Evolutionary conservation across 1,140 invertebrate species (phyloP), one percentile per base, ranked within the genome.

Genomic region (Drosophila virilis): DNA sequence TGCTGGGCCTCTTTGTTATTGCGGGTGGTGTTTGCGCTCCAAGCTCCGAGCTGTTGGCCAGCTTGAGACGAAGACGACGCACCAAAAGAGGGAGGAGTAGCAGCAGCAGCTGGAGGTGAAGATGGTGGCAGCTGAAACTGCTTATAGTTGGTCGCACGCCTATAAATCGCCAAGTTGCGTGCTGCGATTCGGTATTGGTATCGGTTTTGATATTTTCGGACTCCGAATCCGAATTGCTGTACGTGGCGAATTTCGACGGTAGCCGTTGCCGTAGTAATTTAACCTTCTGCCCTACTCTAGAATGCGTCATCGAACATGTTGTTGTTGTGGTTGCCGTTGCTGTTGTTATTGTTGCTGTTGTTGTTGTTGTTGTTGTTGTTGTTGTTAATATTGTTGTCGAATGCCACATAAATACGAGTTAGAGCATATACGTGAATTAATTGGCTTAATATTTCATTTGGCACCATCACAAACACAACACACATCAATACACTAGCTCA

Each of bases 221-320:
- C 55, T 66, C 52, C 59, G 57, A 55, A 38, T 66, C 68, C 68
- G 50, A 75, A 58, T 64, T 40, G 62, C 69, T 55, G 74, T 66
- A 73, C 61, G 60, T 77, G 74, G 69, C 69, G 74, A 74, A 74
- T 71, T 73, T 61, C 57, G 42, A 71, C 62, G 57, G 55, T 54
- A 38, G 68, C 60, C 52, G 65, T 69, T 61, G 65, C 65, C 22
- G 58, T 61, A 35, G 52, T 88, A 91, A 81, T 84, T 88, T 90
- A 91, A 91, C 86, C 88, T 91, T 91, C 88, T 91, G 82, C 80
- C 88, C 88, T 91, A 91, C 88, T 91, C 88, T 84, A 69, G 77
- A 74, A 89, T 89, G 84, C 84, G 84, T 89, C 84, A 89, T 89
- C 84, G 85, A 77, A 52, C 50, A 57, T 57, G 40, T 15, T 22